Conservation (phyloP, 2,113 vertebrate genomes). For the Gasterosteus nipponicus region DNA sequence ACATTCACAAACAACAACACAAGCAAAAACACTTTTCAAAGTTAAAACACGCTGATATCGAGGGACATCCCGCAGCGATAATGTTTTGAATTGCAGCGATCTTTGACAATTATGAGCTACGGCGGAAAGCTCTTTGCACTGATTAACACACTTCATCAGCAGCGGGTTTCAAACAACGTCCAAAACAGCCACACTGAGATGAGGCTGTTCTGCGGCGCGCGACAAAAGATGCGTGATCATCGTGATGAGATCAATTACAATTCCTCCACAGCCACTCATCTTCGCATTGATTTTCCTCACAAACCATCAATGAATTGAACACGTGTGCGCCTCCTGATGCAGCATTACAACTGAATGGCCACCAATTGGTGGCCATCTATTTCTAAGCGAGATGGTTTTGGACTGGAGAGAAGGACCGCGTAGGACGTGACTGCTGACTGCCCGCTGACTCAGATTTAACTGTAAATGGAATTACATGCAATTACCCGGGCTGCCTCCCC, state of each 20-base stretch:
- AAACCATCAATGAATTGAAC: slow-evolving; percentile 1
- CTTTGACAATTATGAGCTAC: slow-evolving; percentile 52
- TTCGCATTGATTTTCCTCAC: slow-evolving; percentile 26
- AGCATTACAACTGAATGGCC: neutral
- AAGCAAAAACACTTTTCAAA: slow-evolving; percentile 29
- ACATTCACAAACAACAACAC: slow-evolving; percentile 47
- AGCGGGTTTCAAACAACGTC: slow-evolving; percentile 23
- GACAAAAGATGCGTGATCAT: slow-evolving; percentile 19
- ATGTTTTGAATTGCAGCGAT: slow-evolving; percentile 53
- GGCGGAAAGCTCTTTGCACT: slow-evolving; percentile 31
- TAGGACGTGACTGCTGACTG: slow-evolving; percentile 44
- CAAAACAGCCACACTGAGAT: slow-evolving; percentile 20
- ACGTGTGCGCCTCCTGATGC: neutral
- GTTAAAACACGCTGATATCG: slow-evolving; percentile 13
- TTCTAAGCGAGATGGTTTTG: slow-evolving; percentile 4
- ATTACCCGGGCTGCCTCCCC: slow-evolving; percentile 59
- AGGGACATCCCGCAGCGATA: slow-evolving; percentile 35
- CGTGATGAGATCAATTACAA: slow-evolving; percentile 3
- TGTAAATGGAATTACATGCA: slow-evolving; percentile 74
- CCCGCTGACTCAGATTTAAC: slow-evolving; percentile 68
- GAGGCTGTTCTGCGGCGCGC: neutral
- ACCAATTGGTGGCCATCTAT: slow-evolving; percentile 2
- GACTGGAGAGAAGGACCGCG: slow-evolving; percentile 1
- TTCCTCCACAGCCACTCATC: slow-evolving; percentile 15
- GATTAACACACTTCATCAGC: slow-evolving; percentile 20